These are phyloP conservation scores for Caenorhabditis virilis DNA, from an alignment of 2,888 invertebrate genomes.

Conservation along the genomic window DNA sequence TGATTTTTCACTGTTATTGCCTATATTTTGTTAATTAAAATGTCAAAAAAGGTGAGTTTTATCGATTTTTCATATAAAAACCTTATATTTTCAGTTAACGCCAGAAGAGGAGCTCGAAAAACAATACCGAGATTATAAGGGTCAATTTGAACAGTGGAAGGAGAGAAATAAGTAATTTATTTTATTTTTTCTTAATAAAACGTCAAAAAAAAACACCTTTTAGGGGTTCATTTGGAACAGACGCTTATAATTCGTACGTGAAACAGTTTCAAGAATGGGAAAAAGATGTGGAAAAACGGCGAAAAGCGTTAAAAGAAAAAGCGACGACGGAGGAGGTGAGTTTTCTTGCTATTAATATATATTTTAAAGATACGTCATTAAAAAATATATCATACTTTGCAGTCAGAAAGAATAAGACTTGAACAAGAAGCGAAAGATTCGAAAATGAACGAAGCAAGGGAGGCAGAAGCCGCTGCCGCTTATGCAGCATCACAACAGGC, in stretches of 20 bases:
- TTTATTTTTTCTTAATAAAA: slow-evolving; percentile 2
- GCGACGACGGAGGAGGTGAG: neutral
- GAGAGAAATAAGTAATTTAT: slow-evolving; percentile 60
- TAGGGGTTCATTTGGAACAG: slow-evolving; percentile 60
- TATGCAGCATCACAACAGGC: slow-evolving; percentile 49
- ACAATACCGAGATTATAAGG: slow-evolving; percentile 64
- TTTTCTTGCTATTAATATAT: slow-evolving; percentile 8
- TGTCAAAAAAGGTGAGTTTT: too few relatives aligned
- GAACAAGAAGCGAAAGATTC: slow-evolving; percentile 18
- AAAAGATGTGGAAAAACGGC: slow-evolving; percentile 61
- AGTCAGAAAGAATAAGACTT: slow-evolving; percentile 1
- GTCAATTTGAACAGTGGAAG: slow-evolving; percentile 66
- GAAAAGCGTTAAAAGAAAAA: slow-evolving; percentile 40
- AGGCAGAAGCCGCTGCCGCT: slow-evolving; percentile 44
- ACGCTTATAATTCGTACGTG: slow-evolving; percentile 65
- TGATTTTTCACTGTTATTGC: too few relatives aligned
- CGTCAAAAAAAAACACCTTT: slow-evolving; percentile 12
- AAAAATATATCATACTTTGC: too few relatives aligned
- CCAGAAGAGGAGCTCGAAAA: slow-evolving; percentile 65
- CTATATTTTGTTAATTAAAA: too few relatives aligned
- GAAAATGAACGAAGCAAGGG: slow-evolving; percentile 13
- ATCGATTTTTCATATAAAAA: too few relatives aligned
- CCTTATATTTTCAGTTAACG: too few relatives aligned
- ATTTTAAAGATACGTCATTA: too few relatives aligned
- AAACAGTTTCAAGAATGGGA: slow-evolving; percentile 66